Conservation (phyloP, 35 echinoderm and acorn worm species). For the Ophioderma brevispina region DNA sequence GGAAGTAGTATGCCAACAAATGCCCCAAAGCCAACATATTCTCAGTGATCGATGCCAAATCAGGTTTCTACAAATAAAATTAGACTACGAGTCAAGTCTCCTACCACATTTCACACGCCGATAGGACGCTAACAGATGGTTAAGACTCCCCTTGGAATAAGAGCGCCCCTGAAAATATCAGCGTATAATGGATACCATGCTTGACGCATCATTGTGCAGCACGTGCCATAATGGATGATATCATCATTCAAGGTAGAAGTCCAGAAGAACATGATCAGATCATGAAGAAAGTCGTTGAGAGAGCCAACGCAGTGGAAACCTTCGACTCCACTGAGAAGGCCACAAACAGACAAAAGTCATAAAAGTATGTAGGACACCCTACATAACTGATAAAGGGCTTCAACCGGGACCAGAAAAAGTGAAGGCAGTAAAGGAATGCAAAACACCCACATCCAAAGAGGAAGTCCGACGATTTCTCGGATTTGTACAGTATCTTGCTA, state of each 20-base stretch:
- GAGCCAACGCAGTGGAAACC: constrained; percentile 79
- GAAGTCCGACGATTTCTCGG: constrained; percentile 65
- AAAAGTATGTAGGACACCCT: constrained; percentile 89
- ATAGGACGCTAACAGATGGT: constrained; percentile 66
- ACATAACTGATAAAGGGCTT: constrained; percentile 30
- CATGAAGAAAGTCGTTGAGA: constrained; percentile 51
- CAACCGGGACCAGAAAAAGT: constrained; percentile 65
- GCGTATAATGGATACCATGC: constrained; percentile 64
- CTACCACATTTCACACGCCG: constrained; percentile 77
- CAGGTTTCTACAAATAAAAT: constrained; percentile 59
- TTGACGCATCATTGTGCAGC: constrained; percentile 52
- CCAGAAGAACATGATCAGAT: constrained; percentile 38
- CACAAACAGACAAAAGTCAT: constrained; percentile 51
- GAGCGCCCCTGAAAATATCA: constrained; percentile 72
- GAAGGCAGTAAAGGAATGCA: constrained; percentile 61
- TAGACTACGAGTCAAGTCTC: constrained; percentile 70
- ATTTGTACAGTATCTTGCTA: constrained; percentile 67
- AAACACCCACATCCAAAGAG: constrained; percentile 46
- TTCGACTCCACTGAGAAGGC: constrained; percentile 72
- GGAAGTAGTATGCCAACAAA: constrained; percentile 54
- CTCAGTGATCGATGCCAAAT: constrained; percentile 69
- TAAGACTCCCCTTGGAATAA: constrained; percentile 76
- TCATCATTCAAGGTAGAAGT: constrained; percentile 49
- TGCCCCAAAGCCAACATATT: constrained; percentile 66
- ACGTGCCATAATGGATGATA: constrained; percentile 70